Evolutionary conservation across 2,797 vertebrate species (phyloP), one percentile per base, ranked within the genome.

Genomic region (Poliocrania exsul): DNA sequence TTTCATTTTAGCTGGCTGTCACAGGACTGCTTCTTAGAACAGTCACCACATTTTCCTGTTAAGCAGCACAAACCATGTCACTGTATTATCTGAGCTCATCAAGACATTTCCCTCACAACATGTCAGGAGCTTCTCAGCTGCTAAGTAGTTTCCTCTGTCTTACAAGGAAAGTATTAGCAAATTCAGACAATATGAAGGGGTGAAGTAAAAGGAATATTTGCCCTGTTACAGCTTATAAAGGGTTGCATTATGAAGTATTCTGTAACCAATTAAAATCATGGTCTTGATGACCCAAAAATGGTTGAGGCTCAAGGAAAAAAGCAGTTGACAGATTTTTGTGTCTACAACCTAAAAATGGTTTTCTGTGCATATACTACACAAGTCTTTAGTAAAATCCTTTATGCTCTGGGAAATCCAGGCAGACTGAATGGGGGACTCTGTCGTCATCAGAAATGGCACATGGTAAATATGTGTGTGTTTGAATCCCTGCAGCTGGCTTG

Each of bases 1-100:
- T 83, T 81, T 70, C 84, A 17, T 86, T 94, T 86, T 64, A 74
- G 35, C 53, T 73, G 78, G n/a, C 54, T 92, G 70, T 87, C 65
- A 57, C 26, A 81, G 42, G 31, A 35, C 70, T 73, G 28, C 66
- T 75, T 47, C 46, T 54, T 73, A 16, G 31, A n/a, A 38, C 24
- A 72, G 71, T 54, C 51, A 71, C 49, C 19, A 26, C 18, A 11
- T 40, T 81, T 50, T 80, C 69, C 69, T 81, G 21, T 56, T 65
- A 19, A 81, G 60, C 33, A 44, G 47, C 15, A 40, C 33, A 46
- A 18, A 25, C 16, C 3, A 4, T 40, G 51, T 35, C 69, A 2
- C 50, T 69, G 6, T 31, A 8, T 71, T 61, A 50, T 26, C 54
- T 81, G 47, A 78, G n/a, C 29, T 67, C 25, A 53, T 54, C 57